A percentile compares a stretch with the other conserved stretches of the same genome.
These are phyloP conservation scores for Leptopilina syphax DNA, from an alignment of 2,888 invertebrate genomes.

Conservation along the genomic window DNA sequence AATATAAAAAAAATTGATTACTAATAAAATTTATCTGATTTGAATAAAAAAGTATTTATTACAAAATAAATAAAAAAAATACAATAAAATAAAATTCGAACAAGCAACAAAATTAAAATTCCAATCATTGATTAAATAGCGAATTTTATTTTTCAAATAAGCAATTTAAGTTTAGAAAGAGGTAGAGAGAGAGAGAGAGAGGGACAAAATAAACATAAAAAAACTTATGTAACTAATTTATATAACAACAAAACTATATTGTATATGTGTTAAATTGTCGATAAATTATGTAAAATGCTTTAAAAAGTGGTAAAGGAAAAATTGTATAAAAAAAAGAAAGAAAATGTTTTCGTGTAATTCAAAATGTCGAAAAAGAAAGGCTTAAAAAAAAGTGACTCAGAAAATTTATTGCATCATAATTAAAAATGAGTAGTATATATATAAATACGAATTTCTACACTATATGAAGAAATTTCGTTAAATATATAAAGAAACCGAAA, in stretches of 20 bases:
- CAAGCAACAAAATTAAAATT: too few species aligned
- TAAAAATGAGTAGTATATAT: neutral
- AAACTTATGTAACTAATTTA: slow-evolving; percentile 13
- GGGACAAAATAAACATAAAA: neutral
- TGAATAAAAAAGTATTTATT: too few species aligned
- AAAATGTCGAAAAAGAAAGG: neutral
- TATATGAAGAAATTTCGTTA: slow-evolving; percentile 6
- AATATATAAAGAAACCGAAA: neutral
- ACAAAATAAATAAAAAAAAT: too few species aligned
- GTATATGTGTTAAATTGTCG: neutral
- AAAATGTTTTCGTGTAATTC: neutral
- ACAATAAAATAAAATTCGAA: too few species aligned
- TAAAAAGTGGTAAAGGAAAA: neutral
- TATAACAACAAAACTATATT: slow-evolving; percentile 13
- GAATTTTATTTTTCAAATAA: too few species aligned
- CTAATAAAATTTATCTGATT: too few species aligned
- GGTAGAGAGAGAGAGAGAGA: too few species aligned
- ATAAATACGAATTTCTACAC: neutral
- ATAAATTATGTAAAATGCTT: slow-evolving; percentile 12
- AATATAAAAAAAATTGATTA: too few species aligned
- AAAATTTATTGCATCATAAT: slow-evolving; percentile 16
- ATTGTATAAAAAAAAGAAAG: neutral
- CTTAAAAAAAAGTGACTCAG: neutral
- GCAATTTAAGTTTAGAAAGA: too few species aligned
- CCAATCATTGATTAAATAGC: too few species aligned